phyloP scores from a whole-genome alignment of 1,140 invertebrate genomes.

The Zaprionus ornatus region DNA sequence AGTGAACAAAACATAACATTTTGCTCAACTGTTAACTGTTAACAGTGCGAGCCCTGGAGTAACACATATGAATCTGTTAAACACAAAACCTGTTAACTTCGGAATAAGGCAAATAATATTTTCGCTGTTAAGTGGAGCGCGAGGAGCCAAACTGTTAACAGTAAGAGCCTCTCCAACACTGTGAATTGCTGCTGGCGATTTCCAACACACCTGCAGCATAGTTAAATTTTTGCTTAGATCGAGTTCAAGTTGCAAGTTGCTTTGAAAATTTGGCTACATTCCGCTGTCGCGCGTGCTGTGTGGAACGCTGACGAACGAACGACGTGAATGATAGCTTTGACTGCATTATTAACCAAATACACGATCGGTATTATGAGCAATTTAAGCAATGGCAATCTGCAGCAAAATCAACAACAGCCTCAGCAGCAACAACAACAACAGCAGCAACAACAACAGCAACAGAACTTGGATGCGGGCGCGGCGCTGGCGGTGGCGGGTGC shows the following conservation, averaged over 20 bases:
- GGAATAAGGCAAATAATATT: background rate
- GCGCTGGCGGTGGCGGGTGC: slow-evolving; percentile 21
- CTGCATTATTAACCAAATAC: slow-evolving; percentile 76
- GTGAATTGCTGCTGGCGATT: background rate
- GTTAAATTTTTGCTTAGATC: slow-evolving; percentile 31
- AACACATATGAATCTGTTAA: background rate
- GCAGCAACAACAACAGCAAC: slow-evolving; percentile 47
- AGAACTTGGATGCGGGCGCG: slow-evolving; percentile 42
- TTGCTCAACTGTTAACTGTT: slow-evolving; percentile 13
- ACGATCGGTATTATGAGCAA: slow-evolving; percentile 83
- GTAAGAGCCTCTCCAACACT: background rate
- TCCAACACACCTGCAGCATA: slow-evolving; percentile 10
- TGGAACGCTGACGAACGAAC: slow-evolving; percentile 43
- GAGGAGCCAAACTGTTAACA: background rate
- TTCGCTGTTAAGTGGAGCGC: background rate
- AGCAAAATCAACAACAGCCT: slow-evolving; percentile 57
- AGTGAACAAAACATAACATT: slow-evolving; percentile 27
- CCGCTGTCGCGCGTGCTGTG: slow-evolving; percentile 44
- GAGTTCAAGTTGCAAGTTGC: slow-evolving; percentile 33
- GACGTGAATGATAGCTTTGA: slow-evolving; percentile 80
- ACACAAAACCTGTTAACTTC: too few species aligned
- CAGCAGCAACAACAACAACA: slow-evolving; percentile 46
- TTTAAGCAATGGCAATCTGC: slow-evolving; percentile 74
- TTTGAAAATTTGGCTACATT: slow-evolving; percentile 29
- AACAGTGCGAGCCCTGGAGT: slow-evolving; percentile 7